These are phyloP conservation scores for Xestoiulus laeticollis DNA, from an alignment of 2,888 invertebrate species.

Conservation along the genomic window DNA sequence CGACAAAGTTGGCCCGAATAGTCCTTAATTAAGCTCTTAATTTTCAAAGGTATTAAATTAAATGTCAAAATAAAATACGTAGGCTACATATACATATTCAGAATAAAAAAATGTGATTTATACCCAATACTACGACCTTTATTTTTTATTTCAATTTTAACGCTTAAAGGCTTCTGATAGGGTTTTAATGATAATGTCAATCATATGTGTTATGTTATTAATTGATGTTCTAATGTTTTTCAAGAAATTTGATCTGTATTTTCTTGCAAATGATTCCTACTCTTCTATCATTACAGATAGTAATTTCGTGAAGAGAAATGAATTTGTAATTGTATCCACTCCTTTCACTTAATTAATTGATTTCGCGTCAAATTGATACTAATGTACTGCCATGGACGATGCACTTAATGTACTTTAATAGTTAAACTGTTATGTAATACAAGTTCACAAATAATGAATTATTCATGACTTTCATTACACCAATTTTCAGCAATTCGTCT, in stretches of 20 bases:
- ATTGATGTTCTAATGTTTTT: background rate
- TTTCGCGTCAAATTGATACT: background rate
- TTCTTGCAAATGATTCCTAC: background rate
- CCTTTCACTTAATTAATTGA: conserved; percentile 25
- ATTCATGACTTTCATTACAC: background rate
- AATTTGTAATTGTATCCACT: background rate
- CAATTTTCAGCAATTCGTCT: background rate
- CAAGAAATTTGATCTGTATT: conserved; percentile 2
- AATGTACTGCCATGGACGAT: background rate
- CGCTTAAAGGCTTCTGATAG: background rate
- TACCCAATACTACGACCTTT: background rate
- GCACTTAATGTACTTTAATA: background rate
- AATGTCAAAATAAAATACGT: too few relatives aligned
- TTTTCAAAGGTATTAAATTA: too few relatives aligned
- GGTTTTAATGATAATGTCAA: background rate
- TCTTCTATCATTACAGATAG: background rate
- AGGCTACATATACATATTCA: too few relatives aligned
- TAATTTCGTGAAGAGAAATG: background rate
- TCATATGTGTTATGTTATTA: background rate
- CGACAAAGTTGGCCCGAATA: too few relatives aligned
- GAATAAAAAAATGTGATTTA: background rate
- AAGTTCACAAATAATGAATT: background rate
- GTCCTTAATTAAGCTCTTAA: too few relatives aligned
- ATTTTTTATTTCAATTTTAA: background rate
- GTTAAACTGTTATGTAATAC: background rate